Evolutionary conservation across 2,113 vertebrate species (phyloP), one percentile per base, ranked within the genome.

Genomic region (Prinia subflava): DNA sequence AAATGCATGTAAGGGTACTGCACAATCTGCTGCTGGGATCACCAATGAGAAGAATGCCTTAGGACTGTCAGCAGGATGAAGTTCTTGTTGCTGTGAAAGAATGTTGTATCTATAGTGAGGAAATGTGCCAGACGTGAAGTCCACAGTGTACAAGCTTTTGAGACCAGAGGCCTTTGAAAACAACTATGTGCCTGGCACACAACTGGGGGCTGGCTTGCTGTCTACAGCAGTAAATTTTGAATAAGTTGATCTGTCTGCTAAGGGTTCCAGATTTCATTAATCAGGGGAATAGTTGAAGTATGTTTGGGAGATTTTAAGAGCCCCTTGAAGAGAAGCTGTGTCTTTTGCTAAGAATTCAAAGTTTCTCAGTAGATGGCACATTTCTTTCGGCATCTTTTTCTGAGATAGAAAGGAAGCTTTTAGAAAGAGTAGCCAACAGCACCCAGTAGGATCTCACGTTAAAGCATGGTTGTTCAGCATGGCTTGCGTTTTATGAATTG

Each of bases 91-190:
- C 27, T 33, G 42, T 64, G 18, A 30, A 89, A 56, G 39, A 33
- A 46, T 10, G 1, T 35, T 76, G 10, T 24, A 71, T 33, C 8
- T 53, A 0, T 67, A 35, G 27, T 35, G 27, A 37, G 47, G 10
- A 46, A 63, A 67, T 0, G 0, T 25, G 15, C 15, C 8, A 33
- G 37, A 11, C 31, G 3, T 12, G 25, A 77, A 8, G 17, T 46
- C 15, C 19, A 19, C 0, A 3, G 11, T 8, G 18, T 64, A 15
- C 6, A 19, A 2, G 27, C 21, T 35, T 35, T 50, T n/a, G 23
- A 64, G n/a, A 56, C 5, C 4, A 50, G 25, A 69, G 67, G 20
- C 50, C 5, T 7, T 5, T 56, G 35, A 52, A 35, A 69, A 60
- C 15, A 83, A 42, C 7, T 22, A 25, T 3, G 1, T 73, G 37